Conservation (phyloP, 2,113 vertebrate species). For the Cryptotis parvus region DNA sequence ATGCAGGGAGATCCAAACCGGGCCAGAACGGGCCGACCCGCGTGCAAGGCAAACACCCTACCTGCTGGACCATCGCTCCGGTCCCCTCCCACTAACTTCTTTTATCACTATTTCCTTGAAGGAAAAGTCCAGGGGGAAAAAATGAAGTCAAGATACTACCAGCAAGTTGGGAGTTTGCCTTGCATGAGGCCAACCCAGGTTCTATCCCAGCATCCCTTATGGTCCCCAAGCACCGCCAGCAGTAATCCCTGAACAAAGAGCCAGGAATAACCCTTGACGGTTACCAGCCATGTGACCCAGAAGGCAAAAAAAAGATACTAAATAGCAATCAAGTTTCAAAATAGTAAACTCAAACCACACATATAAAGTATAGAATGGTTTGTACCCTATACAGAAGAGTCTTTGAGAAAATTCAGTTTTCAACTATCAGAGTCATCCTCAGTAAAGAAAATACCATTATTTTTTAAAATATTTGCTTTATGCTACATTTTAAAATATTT, state of each 20-base stretch:
- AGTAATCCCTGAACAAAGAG: too few species aligned
- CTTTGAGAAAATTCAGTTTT: slow-evolving; percentile 7
- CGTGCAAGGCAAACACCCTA: too few species aligned
- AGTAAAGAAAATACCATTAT: not conserved
- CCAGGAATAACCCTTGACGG: too few species aligned
- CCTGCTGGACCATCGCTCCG: too few species aligned
- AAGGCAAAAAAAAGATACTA: too few species aligned
- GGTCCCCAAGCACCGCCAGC: too few species aligned
- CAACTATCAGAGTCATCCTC: not conserved
- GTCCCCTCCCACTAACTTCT: not conserved
- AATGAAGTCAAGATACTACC: slow-evolving; percentile 26
- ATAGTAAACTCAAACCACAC: not conserved
- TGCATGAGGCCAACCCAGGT: too few species aligned
- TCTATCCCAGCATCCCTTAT: too few species aligned
- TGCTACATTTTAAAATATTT: slow-evolving; percentile 41
- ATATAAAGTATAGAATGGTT: not conserved
- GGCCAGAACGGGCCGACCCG: too few species aligned
- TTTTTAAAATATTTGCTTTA: slow-evolving; percentile 33
- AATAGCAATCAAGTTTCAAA: slow-evolving; percentile 42
- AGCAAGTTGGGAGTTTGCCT: too few species aligned
- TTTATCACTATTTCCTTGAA: not conserved
- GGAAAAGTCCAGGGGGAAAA: not conserved
- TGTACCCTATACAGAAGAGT: not conserved
- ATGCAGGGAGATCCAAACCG: too few species aligned
- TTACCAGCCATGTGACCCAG: too few species aligned